Conservation (phyloP, 1,140 invertebrate species). For the Hylyphantes graminicola region DNA sequence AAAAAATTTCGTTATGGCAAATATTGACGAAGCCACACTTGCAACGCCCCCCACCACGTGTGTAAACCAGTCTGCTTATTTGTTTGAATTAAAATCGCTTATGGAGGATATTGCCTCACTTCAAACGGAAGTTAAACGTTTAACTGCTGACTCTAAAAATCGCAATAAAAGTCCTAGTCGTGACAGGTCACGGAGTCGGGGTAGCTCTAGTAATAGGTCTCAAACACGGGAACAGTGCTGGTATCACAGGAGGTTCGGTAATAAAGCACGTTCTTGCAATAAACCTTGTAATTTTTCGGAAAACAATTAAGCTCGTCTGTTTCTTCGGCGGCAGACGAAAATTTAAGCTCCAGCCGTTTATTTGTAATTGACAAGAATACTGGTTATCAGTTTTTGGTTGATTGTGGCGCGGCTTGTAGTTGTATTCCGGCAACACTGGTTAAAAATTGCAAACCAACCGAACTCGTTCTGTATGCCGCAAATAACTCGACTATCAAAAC, state of each 20-base stretch:
- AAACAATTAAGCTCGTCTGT: slow-evolving; percentile 1
- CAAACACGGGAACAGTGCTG: not conserved
- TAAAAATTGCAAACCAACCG: not conserved
- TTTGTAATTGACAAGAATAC: not conserved
- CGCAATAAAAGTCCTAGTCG: not conserved
- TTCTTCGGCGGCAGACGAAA: not conserved
- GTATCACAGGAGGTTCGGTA: not conserved
- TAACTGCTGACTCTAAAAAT: not conserved
- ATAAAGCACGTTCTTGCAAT: not conserved
- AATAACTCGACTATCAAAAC: not conserved
- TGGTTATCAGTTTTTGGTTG: not conserved
- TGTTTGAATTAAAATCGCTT: not conserved
- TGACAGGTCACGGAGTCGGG: not conserved
- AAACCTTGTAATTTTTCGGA: slow-evolving; percentile 2
- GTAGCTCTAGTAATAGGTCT: not conserved
- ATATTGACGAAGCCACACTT: too few species aligned
- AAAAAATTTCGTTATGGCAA: too few species aligned
- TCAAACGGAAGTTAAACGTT: not conserved
- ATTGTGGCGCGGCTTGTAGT: slow-evolving; percentile 1
- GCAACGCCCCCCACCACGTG: too few species aligned
- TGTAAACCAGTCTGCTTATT: too few species aligned
- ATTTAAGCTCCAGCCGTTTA: not conserved
- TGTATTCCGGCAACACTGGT: not conserved
- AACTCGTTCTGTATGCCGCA: too few species aligned
- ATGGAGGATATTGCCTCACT: not conserved